A percentile compares a stretch with the other conserved stretches of the same genome.
phyloP scores from a whole-genome alignment of 2,888 invertebrate genomes.

The Melikaiella ostensackeni region DNA sequence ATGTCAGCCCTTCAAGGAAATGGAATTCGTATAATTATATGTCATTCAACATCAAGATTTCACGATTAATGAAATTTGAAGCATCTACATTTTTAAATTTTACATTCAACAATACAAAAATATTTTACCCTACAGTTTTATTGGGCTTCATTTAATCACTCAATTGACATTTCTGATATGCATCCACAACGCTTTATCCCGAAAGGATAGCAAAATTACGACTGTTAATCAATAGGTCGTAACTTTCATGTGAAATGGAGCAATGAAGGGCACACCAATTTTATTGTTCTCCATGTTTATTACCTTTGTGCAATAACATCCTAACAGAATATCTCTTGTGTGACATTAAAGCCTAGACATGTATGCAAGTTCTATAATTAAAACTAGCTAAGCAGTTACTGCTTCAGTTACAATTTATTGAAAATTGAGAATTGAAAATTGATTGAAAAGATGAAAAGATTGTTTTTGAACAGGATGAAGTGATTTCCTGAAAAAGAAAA shows the following conservation, averaged over 20 bases:
- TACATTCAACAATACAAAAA: no score
- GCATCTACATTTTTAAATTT: no score
- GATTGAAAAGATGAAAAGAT: background rate
- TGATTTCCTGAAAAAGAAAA: constrained; percentile 1
- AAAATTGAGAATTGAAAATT: background rate
- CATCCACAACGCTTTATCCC: no score
- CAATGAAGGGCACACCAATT: background rate
- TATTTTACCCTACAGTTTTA: no score
- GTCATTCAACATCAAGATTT: no score
- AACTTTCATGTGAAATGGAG: background rate
- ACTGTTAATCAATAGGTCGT: background rate
- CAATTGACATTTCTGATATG: no score
- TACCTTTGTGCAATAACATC: constrained; percentile 5
- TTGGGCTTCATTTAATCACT: no score
- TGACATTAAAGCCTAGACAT: background rate
- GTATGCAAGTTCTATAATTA: background rate
- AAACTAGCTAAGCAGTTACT: background rate
- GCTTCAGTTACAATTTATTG: background rate
- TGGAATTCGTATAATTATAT: no score
- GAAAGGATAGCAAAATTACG: background rate
- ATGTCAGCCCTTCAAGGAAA: no score
- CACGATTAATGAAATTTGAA: no score
- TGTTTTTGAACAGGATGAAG: constrained; percentile 1
- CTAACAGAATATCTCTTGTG: constrained; percentile 14
- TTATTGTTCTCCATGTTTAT: background rate